A percentile compares a stretch with the other conserved stretches of the same genome.
Conservation (phyloP, 2,888 invertebrate genomes). For the Prosapia bicincta region DNA sequence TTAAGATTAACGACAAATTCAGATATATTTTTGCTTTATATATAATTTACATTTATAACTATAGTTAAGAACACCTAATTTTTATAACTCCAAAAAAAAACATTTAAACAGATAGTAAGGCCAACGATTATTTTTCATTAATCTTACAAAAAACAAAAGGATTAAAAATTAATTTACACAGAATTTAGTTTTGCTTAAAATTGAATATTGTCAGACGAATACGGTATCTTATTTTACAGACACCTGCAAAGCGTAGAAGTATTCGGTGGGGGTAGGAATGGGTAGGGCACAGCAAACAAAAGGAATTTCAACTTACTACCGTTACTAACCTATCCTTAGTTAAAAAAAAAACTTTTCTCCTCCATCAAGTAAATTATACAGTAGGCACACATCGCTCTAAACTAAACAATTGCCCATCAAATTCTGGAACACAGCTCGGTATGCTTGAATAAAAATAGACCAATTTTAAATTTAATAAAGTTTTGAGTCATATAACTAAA, state of each 20-base stretch:
- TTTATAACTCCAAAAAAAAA: constrained; percentile 27
- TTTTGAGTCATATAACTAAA: constrained; percentile 1
- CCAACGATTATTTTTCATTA: constrained; percentile 28
- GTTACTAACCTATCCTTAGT: neutral
- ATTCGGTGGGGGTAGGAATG: constrained; percentile 17
- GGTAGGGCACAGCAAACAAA: neutral
- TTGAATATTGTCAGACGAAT: constrained; percentile 28
- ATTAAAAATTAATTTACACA: constrained; percentile 26
- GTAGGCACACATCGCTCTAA: neutral
- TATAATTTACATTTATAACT: constrained; percentile 25
- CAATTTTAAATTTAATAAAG: constrained; percentile 8
- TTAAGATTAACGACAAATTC: constrained; percentile 21
- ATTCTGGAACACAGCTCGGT: constrained; percentile 20
- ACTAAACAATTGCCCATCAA: neutral
- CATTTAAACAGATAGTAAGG: constrained; percentile 29
- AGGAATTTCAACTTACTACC: constrained; percentile 1
- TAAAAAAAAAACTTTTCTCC: neutral
- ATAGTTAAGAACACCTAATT: constrained; percentile 28
- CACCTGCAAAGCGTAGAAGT: constrained; percentile 26
- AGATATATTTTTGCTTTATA: constrained; percentile 25
- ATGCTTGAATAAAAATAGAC: constrained; percentile 19
- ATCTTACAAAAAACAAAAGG: constrained; percentile 25
- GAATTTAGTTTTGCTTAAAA: constrained; percentile 25
- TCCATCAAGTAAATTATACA: neutral
- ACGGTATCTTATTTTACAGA: constrained; percentile 17